phyloP scores from a whole-genome alignment of 2,113 vertebrate genomes.

The Colinus virginianus region DNA sequence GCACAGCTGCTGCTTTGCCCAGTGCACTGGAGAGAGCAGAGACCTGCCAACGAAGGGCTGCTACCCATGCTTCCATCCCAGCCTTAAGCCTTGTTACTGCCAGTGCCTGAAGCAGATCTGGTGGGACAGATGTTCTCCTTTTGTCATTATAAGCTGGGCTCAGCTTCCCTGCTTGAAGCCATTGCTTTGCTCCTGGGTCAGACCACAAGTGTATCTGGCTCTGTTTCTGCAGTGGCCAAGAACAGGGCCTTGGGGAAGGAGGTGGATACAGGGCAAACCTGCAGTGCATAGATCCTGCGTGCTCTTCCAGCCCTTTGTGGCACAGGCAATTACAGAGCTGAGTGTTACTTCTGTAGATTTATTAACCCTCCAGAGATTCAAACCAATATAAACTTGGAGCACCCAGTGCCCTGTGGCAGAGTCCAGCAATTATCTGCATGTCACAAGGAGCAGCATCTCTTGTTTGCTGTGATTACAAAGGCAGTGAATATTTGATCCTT shows the following conservation, averaged over 20 bases:
- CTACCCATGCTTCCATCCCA: not conserved
- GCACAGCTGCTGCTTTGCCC: not conserved
- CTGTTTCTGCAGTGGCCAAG: not conserved
- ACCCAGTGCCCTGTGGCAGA: not conserved
- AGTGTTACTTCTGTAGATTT: not conserved
- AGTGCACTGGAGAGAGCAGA: not conserved
- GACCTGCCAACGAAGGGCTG: not conserved
- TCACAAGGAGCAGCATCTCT: not conserved
- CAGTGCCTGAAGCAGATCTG: not conserved
- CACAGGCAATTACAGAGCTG: not conserved
- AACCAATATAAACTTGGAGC: not conserved
- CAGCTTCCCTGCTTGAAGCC: not conserved
- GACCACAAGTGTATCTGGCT: not conserved
- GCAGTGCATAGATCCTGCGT: fast-evolving
- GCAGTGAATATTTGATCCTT: not conserved
- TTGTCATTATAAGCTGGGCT: not conserved
- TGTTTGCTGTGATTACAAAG: not conserved
- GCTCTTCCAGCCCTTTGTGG: not conserved
- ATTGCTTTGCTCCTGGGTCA: not conserved
- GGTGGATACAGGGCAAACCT: not conserved
- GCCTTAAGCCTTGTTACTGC: not conserved
- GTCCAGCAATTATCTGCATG: not conserved
- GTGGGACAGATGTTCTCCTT: not conserved
- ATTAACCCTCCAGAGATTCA: not conserved
- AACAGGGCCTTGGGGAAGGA: not conserved